Evolutionary conservation across 2,797 vertebrate species (phyloP), one percentile per base, ranked within the genome.

Genomic region (Gadopsis marmoratus): DNA sequence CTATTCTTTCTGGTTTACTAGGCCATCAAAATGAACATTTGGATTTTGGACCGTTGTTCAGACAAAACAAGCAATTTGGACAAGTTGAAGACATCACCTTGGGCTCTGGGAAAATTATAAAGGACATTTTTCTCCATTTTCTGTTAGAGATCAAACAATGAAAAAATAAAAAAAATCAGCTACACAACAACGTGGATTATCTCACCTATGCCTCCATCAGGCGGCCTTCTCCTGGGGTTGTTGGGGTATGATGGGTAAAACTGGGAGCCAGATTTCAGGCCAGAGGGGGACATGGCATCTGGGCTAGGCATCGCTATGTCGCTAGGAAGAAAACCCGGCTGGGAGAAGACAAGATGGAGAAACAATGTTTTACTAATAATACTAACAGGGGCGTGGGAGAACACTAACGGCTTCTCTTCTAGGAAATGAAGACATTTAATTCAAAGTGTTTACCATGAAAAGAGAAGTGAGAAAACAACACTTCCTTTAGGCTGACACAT

Each of bases 251-350:
- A 94, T 7, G 93, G 90, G 88, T 98, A 99, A 94, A 97, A 99
- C 89, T 98, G 97, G 58, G 97, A 96, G 56, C 94, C 92, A 9
- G 96, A 95, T 90, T 99, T 99, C 70, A 96, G 86, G 54, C 96
- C 97, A 0, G 97, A 97, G 58, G 98, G 98, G 56, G 98, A 99
- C 85, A 99, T 96, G 0, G 98, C 95, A 93, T 97, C 96, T 0
- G 97, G 96, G 71, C 96, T 97, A 48, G 96, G 91, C 84, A 99
- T 97, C 53, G 96, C 94, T 87, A 99, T 96, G 73, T 99, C 98
- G 0, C 96, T 91, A 2, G 97, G 96, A 86, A 98, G 95, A 92
- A 99, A 99, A 84, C 97, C 94, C 11, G 96, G 92, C 98, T 99
- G 85, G 39, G 79, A 58, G 61, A 63, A 78, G 8, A 85, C 48